Percentiles rank a stretch among this genome's conserved stretches.
Evolutionary conservation across 2,797 vertebrate genomes (phyloP).

Genomic region (Dromococcyx pavoninus): DNA sequence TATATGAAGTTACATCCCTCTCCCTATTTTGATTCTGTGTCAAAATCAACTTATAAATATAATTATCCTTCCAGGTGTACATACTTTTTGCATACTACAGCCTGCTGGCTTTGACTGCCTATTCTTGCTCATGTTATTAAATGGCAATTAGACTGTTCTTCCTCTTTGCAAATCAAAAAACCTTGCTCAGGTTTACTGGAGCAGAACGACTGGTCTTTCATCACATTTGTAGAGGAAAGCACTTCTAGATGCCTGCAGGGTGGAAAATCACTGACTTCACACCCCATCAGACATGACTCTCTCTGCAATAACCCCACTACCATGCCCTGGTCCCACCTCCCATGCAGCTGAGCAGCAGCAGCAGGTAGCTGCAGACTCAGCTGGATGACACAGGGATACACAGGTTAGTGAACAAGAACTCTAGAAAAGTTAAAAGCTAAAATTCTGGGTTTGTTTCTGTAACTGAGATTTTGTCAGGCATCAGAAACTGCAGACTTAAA

Average conservation of each 20-base stretch:
- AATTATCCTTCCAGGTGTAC: accelerated
- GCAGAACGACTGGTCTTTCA: not conserved
- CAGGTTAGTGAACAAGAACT: not conserved
- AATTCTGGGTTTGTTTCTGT: not conserved
- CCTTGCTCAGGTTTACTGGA: not conserved
- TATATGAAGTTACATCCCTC: not conserved
- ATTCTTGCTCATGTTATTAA: not conserved
- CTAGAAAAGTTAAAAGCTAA: not conserved
- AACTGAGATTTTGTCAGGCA: not conserved
- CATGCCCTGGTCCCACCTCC: not conserved
- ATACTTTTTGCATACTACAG: not conserved
- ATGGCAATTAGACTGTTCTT: not conserved
- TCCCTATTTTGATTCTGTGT: not conserved
- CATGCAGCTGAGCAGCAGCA: not conserved
- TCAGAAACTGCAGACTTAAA: not conserved
- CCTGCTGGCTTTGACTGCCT: not conserved
- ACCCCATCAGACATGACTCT: not conserved
- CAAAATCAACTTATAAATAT: not conserved
- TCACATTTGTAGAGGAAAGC: not conserved
- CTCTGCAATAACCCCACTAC: not conserved
- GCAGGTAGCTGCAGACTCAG: not conserved
- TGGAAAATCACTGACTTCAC: constrained; percentile 18
- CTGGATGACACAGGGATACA: too few species aligned
- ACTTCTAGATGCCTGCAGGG: not conserved
- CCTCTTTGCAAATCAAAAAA: not conserved